A percentile compares a stretch with the other conserved stretches of the same genome.
Conservation (phyloP, 64 coral and sea anemone genomes). For the Actinia tenebrosa region DNA sequence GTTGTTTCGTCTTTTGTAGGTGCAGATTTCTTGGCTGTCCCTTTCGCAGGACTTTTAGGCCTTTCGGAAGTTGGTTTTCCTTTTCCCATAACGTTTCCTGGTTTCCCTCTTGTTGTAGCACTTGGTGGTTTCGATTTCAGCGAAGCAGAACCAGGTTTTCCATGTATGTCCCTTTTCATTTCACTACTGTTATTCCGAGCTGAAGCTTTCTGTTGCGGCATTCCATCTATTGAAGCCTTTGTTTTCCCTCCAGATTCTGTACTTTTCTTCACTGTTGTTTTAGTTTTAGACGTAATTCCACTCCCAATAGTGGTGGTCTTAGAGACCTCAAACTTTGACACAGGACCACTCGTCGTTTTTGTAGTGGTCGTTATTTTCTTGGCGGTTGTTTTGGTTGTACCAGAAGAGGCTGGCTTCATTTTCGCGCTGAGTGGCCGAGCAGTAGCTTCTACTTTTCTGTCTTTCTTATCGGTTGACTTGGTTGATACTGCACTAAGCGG, state of each 20-base stretch:
- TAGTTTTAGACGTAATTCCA: constrained; percentile 5
- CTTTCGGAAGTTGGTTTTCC: neutral
- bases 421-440: constrained; percentile 34
- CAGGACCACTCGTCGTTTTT: neutral
- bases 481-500: constrained; percentile 5
- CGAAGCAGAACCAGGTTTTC: neutral
- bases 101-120: neutral
- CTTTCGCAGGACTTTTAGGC: neutral
- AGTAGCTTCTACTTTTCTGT: neutral
- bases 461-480: constrained; percentile 21
- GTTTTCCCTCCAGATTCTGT: neutral
- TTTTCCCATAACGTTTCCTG: neutral
- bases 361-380: constrained; percentile 25
- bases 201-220: neutral
- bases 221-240: neutral
- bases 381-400: constrained; percentile 2
- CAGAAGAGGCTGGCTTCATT: neutral
- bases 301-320: constrained; percentile 20
- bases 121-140: neutral
- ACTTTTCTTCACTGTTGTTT: constrained; percentile 22
- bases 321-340: neutral
- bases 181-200: neutral
- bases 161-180: neutral
- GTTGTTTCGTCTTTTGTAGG: neutral
- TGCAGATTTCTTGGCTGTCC: neutral